Evolutionary conservation across 2,113 vertebrate genomes (phyloP), one percentile per base, ranked within the genome.

Genomic region (Danionella cerebrum): DNA sequence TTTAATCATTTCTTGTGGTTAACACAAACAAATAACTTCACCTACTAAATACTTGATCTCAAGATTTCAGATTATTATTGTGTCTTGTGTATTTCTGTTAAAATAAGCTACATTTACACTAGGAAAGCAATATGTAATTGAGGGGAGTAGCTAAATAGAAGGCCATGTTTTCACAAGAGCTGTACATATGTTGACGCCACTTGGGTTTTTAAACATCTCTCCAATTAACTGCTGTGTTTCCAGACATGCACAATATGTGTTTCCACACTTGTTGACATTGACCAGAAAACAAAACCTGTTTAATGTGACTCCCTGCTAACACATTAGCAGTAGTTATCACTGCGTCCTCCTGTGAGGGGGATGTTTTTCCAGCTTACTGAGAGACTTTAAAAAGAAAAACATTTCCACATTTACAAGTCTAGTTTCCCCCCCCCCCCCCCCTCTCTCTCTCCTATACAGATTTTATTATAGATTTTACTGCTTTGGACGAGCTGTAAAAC

Each of bases 191-290:
- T 60, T 60, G 16, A 60, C 19, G 39, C 39, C 51, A 53, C 35
- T 57, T 57, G 31, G 22, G 8, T 38, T 38, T n/a, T 36, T 57
- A 64, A 48, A 21, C 44, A 63, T 45, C 27, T n/a, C 29, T 33
- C 19, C 19, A 64, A 64, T 64, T 36, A 64, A 33, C 29, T 48
- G 59, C 31, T 35, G 42, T 35, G 19, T 64, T 48, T 48, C 18
- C 29, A 29, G 5, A 60, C 18, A 24, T 48, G 7, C 16, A 33
- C 42, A 36, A 6, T 33, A 44, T 59, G 22, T 59, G 14, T 13
- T 60, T 44, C 19, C 44, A 10, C 42, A 48, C 18, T 62, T 62
- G 18, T 35, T 63, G 41, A 63, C 13, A 4, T 47, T 21, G 42
- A 63, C 59, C 41, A 47, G 19, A 48, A 11, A 14, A 48, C 19